Evolutionary conservation across 2,113 vertebrate genomes (phyloP).

Genomic region (Xenopus borealis): DNA sequence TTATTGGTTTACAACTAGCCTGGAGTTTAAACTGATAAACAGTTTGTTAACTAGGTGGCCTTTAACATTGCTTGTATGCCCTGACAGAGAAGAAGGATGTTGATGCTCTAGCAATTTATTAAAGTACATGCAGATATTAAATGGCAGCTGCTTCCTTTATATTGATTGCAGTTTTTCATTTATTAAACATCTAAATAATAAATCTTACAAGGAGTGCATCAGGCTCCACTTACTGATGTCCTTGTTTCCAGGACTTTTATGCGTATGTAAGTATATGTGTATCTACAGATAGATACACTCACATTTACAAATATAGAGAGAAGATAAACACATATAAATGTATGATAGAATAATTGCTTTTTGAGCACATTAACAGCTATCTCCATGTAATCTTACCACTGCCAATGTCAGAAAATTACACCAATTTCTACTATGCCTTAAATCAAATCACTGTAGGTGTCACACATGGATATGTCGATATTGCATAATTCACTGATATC

Average conservation of each 20-base stretch:
- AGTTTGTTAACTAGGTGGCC: neutral
- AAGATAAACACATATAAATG: too few species aligned
- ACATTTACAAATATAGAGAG: too few species aligned
- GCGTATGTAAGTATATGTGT: neutral
- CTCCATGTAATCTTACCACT: neutral
- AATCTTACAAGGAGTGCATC: neutral
- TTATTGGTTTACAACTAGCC: too few species aligned
- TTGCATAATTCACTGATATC: too few species aligned
- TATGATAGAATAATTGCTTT: too few species aligned
- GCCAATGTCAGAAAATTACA: neutral
- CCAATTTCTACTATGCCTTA: neutral
- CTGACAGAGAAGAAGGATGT: slow-evolving; percentile 1
- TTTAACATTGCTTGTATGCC: neutral
- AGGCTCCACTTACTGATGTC: neutral
- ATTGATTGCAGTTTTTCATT: slow-evolving; percentile 4
- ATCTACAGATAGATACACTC: neutral
- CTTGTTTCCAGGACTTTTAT: neutral
- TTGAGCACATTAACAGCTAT: neutral
- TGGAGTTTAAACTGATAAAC: too few species aligned
- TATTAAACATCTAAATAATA: slow-evolving; percentile 20
- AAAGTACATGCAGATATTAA: slow-evolving; percentile 19
- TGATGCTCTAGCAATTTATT: slow-evolving; percentile 1
- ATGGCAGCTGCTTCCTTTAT: slow-evolving; percentile 7
- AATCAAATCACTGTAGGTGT: neutral
- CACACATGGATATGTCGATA: too few species aligned